Base-by-base conservation (phyloP, 1,140 invertebrate species). In the Danaus plexippus region DNA sequence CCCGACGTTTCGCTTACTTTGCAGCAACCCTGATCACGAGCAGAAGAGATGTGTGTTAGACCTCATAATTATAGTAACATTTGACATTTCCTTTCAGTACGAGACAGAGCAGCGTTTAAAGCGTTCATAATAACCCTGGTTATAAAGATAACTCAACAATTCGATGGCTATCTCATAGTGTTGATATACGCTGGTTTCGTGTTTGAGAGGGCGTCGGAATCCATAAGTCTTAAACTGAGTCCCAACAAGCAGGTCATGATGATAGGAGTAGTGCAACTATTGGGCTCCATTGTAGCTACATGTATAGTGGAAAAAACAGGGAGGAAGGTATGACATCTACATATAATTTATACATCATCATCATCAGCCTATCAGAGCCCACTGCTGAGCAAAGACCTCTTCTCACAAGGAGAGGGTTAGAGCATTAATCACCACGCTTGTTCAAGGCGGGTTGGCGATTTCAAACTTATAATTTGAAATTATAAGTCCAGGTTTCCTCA, bases 101-200 rank as follows among this genome's bases (percentile, higher is more conserved):
- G 71, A 22, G 81, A 87, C 68, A 71, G 57, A 15, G 73, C 80
- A 8, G 84, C 84, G 0, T 74, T 77, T 58, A 85, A 82, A 65
- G 84, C 84, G 0, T 83, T 87, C 61, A 79, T 84, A 53, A 87
- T 87, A 43, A 80, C 81, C 0, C 47, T 84, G 9, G 75, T 85
- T 1, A 81, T 87, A 22, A 87, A 84, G 55, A 78, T 87, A 46
- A 73, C 81, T 0, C 84, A 89, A 60, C 88, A 89, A 56, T 84
- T 88, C 57, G 87, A 88, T 57, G 89, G 89, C 0, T 89, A 88
- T 71, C 85, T 90, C 11, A 88, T 89, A 13, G 84, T 90, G 57
- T 69, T 90, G 9, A 89, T 88, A 47, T 90, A 87, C 58, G 88
- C 88, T 5, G 86, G 87, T 0, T 76, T 80, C 47, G 75, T 87